phyloP scores from a whole-genome alignment of 2,888 invertebrate species.

The Leucozona laternaria region DNA sequence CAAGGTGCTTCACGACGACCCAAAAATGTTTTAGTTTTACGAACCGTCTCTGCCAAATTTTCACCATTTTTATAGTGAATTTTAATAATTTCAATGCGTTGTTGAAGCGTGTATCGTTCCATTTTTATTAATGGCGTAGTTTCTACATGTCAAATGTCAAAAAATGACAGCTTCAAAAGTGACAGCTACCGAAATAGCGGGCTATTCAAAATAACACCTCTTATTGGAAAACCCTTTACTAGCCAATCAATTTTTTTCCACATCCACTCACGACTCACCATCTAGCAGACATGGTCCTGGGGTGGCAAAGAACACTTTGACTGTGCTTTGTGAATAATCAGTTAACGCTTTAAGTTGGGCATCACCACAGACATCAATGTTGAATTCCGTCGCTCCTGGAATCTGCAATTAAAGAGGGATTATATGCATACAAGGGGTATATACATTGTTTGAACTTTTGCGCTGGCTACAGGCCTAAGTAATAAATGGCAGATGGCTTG shows the following conservation, averaged over 20 bases:
- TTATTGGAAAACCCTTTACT: too few species aligned
- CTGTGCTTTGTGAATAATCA: conserved; percentile 82
- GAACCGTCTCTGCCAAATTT: too few species aligned
- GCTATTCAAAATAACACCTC: too few species aligned
- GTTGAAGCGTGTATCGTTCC: too few species aligned
- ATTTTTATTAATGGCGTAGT: too few species aligned
- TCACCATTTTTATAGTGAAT: too few species aligned
- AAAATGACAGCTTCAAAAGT: too few species aligned
- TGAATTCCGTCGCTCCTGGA: conserved; percentile 53
- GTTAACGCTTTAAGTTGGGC: conserved; percentile 80
- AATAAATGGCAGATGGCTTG: conserved; percentile 56
- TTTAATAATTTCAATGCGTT: too few species aligned
- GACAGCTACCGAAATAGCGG: too few species aligned
- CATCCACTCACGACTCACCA: conserved; percentile 80
- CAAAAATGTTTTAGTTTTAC: too few species aligned
- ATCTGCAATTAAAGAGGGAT: conserved; percentile 59
- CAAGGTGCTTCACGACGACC: too few species aligned
- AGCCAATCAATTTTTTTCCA: background rate
- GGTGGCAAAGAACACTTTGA: conserved; percentile 81
- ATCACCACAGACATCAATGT: conserved; percentile 80
- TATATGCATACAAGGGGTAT: background rate
- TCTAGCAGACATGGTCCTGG: conserved; percentile 80
- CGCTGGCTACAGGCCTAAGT: conserved; percentile 61
- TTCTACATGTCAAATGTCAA: too few species aligned
- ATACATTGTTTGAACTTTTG: conserved; percentile 45